phyloP scores from a whole-genome alignment of 2,113 vertebrate genomes.

The Psilopogon haemacephalus region DNA sequence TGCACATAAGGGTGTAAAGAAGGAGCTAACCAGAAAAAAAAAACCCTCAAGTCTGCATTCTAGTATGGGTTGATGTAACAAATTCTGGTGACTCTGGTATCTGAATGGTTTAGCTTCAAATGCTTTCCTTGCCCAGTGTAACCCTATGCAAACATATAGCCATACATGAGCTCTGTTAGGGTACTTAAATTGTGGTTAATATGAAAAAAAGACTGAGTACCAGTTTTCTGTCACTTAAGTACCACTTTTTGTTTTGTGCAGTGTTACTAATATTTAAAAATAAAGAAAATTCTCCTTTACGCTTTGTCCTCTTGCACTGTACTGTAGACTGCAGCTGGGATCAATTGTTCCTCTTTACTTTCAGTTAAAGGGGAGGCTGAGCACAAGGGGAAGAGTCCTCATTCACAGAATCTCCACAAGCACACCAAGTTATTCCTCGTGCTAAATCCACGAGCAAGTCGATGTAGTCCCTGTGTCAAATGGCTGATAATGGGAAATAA shows the following conservation, averaged over 20 bases:
- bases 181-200: slow-evolving; percentile 35
- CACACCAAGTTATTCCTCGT: not conserved
- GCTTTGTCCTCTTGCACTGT: slow-evolving; percentile 37
- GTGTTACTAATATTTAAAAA: slow-evolving; percentile 53
- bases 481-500: not conserved
- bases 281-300: slow-evolving; percentile 50
- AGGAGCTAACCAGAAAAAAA: not conserved
- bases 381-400: not conserved
- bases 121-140: slow-evolving; percentile 27
- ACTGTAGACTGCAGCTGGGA: not conserved
- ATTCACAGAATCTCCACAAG: not conserved
- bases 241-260: slow-evolving; percentile 52
- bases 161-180: slow-evolving; percentile 8
- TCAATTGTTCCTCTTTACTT: not conserved
- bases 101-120: not conserved
- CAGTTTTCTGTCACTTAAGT: slow-evolving; percentile 26
- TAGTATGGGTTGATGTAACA: not conserved
- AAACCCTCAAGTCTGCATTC: not conserved
- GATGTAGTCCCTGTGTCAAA: not conserved
- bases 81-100: slow-evolving; percentile 13
- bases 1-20: not conserved
- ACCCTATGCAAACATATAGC: slow-evolving; percentile 39
- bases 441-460: not conserved
- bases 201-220: slow-evolving; percentile 5
- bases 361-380: not conserved